phyloP scores from a whole-genome alignment of 2,113 vertebrate species.

The Eulemur macaco region DNA sequence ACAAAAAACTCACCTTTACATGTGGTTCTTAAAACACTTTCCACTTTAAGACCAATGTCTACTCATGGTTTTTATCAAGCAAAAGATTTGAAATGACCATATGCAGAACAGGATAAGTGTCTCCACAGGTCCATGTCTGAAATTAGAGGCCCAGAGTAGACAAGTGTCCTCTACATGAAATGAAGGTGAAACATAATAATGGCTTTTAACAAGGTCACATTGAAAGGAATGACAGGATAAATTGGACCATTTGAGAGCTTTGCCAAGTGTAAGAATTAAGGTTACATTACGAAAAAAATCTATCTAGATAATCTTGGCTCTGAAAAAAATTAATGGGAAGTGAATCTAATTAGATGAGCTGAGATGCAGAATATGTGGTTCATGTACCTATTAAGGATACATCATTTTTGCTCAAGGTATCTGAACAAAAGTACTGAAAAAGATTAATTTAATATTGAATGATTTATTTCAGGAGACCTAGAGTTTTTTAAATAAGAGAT shows the following conservation, averaged over 20 bases:
- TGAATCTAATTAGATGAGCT: constrained; percentile 59
- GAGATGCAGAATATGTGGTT: constrained; percentile 50
- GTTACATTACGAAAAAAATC: constrained; percentile 55
- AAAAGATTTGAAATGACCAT: constrained; percentile 19
- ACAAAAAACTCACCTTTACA: not conserved
- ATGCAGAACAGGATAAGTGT: not conserved
- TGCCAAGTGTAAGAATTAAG: constrained; percentile 62
- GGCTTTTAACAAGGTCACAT: constrained; percentile 60
- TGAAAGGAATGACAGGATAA: constrained; percentile 57
- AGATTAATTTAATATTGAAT: constrained; percentile 47
- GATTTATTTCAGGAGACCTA: constrained; percentile 26
- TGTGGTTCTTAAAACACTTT: constrained; percentile 9
- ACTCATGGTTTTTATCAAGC: not conserved
- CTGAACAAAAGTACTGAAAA: constrained; percentile 32
- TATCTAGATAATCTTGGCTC: constrained; percentile 45
- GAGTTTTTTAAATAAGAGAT: not conserved
- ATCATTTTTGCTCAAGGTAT: constrained; percentile 44
- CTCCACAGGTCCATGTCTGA: not conserved
- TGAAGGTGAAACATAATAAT: constrained; percentile 57
- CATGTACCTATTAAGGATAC: constrained; percentile 42
- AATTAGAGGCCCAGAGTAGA: not conserved
- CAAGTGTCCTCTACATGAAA: constrained; percentile 55
- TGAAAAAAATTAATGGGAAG: constrained; percentile 61
- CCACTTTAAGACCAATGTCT: constrained; percentile 12
- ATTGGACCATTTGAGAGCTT: constrained; percentile 60